A percentile compares a stretch with the other conserved stretches of the same genome.
phyloP scores from a whole-genome alignment of 2,113 vertebrate genomes.

The Lamprologus lemairii region DNA sequence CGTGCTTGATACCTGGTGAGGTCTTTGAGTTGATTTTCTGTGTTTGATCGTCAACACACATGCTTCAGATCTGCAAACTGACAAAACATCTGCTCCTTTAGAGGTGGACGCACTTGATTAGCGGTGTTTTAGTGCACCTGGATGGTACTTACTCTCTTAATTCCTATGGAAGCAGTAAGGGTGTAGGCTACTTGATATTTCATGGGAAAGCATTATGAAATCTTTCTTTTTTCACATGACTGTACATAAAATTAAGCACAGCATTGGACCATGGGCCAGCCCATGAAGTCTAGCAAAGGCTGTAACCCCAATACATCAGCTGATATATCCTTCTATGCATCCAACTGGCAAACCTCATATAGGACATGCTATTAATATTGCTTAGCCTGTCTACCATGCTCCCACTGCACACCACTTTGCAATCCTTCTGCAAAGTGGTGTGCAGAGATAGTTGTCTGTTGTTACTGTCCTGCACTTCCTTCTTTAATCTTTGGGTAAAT shows the following conservation, averaged over 20 bases:
- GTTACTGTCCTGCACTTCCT: background rate
- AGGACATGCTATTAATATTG: background rate
- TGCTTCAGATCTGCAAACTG: background rate
- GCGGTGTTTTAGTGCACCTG: background rate
- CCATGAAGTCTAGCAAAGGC: background rate
- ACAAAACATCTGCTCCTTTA: background rate
- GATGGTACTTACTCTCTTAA: background rate
- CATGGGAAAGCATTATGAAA: background rate
- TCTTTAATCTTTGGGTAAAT: background rate
- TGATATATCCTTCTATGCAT: background rate
- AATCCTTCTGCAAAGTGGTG: background rate
- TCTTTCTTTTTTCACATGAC: background rate
- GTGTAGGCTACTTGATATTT: background rate
- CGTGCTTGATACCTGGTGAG: background rate
- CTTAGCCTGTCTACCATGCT: background rate
- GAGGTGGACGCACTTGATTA: background rate
- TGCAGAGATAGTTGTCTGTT: background rate
- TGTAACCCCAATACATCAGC: background rate
- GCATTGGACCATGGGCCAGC: background rate
- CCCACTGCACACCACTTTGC: background rate
- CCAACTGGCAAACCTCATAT: background rate
- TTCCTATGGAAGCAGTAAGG: background rate
- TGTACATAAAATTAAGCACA: background rate
- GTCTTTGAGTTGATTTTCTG: background rate
- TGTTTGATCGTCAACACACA: background rate